Conservation (phyloP, 2,797 vertebrate species). For the Hyperoplus lanceolatus region DNA sequence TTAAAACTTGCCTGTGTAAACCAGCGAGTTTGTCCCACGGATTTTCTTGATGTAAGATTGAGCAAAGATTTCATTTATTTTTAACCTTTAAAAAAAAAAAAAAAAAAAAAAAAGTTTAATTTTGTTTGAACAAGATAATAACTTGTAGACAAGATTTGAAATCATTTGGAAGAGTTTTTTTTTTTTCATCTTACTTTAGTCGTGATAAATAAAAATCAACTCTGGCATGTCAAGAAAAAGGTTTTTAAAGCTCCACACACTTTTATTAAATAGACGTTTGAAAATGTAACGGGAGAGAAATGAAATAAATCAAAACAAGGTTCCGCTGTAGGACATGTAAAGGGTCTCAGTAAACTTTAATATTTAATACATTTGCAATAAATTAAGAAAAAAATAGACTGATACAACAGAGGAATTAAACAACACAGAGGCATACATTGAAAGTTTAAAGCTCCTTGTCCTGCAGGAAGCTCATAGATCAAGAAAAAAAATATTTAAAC, state of each 20-base stretch:
- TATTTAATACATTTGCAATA: constrained; percentile 56
- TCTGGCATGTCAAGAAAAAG: too few species aligned
- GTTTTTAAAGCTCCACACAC: too few species aligned
- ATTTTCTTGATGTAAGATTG: not conserved
- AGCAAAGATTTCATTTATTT: not conserved
- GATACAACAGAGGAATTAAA: not conserved
- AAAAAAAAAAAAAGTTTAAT: too few species aligned
- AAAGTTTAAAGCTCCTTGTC: constrained; percentile 7
- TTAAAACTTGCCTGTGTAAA: constrained; percentile 73
- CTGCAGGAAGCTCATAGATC: constrained; percentile 42
- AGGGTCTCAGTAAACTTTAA: not conserved
- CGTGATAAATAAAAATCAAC: too few species aligned
- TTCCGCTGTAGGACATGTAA: not conserved
- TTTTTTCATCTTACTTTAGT: too few species aligned
- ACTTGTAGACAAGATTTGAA: too few species aligned
- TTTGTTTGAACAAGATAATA: too few species aligned
- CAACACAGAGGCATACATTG: not conserved
- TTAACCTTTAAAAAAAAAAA: too few species aligned
- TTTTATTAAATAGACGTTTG: too few species aligned
- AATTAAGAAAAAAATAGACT: constrained; percentile 40
- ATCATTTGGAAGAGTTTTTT: too few species aligned
- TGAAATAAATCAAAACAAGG: not conserved
- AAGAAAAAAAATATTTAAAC: constrained; percentile 25
- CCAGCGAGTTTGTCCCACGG: not conserved
- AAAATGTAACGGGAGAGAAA: not conserved